A percentile compares a stretch with the other conserved stretches of the same genome.
phyloP scores from a whole-genome alignment of 2,888 invertebrate genomes.

The Euclidia mi region DNA sequence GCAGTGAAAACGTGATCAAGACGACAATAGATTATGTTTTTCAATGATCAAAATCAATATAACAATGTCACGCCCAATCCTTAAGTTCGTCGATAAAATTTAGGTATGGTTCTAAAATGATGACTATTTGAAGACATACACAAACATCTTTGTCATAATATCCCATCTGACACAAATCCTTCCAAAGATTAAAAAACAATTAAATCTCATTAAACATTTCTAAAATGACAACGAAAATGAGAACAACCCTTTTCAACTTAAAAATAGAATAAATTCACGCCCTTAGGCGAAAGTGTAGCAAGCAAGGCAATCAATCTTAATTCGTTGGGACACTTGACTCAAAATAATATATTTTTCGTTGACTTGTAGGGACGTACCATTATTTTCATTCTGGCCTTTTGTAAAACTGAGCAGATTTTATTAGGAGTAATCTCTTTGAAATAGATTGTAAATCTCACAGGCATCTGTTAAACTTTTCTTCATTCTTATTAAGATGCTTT shows the following conservation, averaged over 20 bases:
- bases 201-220: conserved; percentile 49
- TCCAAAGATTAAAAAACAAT: conserved; percentile 46
- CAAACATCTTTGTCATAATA: conserved; percentile 36
- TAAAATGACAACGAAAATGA: conserved; percentile 45
- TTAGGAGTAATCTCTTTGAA: conserved; percentile 31
- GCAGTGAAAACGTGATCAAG: too few species aligned
- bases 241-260: conserved; percentile 46
- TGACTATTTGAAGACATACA: too few species aligned
- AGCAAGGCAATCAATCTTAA: conserved; percentile 76
- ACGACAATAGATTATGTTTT: too few species aligned
- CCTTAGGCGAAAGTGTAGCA: conserved; percentile 55
- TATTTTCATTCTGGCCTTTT: conserved; percentile 53
- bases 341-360: conserved; percentile 74
- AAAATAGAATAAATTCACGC: conserved; percentile 60
- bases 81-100: too few species aligned
- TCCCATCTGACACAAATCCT: conserved; percentile 35
- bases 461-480: too few species aligned
- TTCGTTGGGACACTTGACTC: conserved; percentile 72
- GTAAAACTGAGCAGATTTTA: background rate
- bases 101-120: too few species aligned
- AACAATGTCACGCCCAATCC: too few species aligned
- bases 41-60: too few species aligned
- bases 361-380: conserved; percentile 64
- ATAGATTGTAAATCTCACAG: conserved; percentile 30
- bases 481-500: too few species aligned